phyloP scores from a whole-genome alignment of 2,888 invertebrate species.

The Caradrina kadenii region DNA sequence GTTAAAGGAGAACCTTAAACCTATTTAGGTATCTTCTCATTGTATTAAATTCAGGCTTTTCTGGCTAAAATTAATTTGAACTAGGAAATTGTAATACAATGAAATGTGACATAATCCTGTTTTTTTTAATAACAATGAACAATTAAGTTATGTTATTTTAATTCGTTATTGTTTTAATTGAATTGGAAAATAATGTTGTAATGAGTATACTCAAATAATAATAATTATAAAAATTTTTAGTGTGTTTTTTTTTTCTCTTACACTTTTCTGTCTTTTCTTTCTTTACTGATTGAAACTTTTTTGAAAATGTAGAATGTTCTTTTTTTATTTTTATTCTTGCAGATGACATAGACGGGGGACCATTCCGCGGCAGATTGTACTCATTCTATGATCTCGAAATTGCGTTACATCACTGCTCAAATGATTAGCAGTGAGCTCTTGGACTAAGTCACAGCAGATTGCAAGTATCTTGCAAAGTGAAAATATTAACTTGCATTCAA shows the following conservation, averaged over 20 bases:
- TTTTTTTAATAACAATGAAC: not conserved
- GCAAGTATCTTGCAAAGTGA: constrained; percentile 1
- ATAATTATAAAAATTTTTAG: not conserved
- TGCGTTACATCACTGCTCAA: constrained; percentile 84
- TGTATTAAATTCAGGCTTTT: not conserved
- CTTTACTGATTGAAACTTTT: not conserved
- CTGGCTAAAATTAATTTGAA: too few species aligned
- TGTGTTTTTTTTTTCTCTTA: constrained; percentile 17
- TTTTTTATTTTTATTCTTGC: constrained; percentile 61
- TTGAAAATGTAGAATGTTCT: constrained; percentile 1
- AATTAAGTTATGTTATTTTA: constrained; percentile 3
- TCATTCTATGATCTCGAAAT: constrained; percentile 85
- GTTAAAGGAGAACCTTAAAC: not conserved
- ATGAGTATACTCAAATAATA: not conserved
- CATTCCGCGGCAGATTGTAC: constrained; percentile 70
- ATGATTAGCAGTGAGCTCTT: constrained; percentile 72
- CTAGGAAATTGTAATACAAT: too few species aligned
- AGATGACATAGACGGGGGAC: constrained; percentile 60
- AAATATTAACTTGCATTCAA: not conserved
- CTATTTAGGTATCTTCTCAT: not conserved
- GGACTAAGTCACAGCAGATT: constrained; percentile 1
- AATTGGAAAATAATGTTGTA: not conserved
- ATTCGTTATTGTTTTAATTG: constrained; percentile 14
- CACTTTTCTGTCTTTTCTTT: too few species aligned
- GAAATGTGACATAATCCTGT: not conserved